Evolutionary conservation across 64 coral and sea anemone species (phyloP), one percentile per base, ranked within the genome.

Genomic region (Hydrozoanthus tunicans): DNA sequence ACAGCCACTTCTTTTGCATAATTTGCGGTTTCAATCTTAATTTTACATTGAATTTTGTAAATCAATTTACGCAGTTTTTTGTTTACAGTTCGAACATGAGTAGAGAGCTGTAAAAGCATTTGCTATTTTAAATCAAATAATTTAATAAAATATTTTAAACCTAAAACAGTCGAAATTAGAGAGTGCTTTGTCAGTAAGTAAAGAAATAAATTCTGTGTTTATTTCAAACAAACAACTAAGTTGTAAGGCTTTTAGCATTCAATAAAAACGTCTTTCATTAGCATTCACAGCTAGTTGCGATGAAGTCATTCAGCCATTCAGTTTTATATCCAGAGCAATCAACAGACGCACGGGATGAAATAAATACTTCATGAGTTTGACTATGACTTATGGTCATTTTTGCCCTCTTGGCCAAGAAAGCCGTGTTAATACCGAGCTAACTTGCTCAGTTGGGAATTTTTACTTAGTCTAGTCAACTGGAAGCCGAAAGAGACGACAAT

Each of bases 231-330:
- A 80, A 80, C 78, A 80, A 62, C 58, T 26, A 6, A 3, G n/a
- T 4, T 61, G 78, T 61, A 80, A 80, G 60, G 78, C 78, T 80
- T 80, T 80, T 80, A 80, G 78, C 61, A 80, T 80, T 80, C 78
- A 80, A 62, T 62, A 62, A 80, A 58, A 9, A 6, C 61, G 56
- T 43, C 79, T 62, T 58, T 81, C 79, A 81, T 81, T 81, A 81
- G 79, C 79, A 81, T 81, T 81, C 58, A 81, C 79, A 58, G 58
- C 7, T 81, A 6, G 58, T 9, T 56, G 79, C 24, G 32, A 43
- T 62, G 61, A 81, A 81, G 56, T 17, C 23, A 81, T 24, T 81
- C 79, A 81, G 9, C 23, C 58, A 81, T 62, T 81, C 79, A 25
- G 23, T 59, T 11, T n/a, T 7, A 81, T 26, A 25, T 43, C 32